Percentiles rank a stretch among this genome's conserved stretches.
Conservation (phyloP, 2,888 invertebrate genomes). For the Eupsilia transversa region DNA sequence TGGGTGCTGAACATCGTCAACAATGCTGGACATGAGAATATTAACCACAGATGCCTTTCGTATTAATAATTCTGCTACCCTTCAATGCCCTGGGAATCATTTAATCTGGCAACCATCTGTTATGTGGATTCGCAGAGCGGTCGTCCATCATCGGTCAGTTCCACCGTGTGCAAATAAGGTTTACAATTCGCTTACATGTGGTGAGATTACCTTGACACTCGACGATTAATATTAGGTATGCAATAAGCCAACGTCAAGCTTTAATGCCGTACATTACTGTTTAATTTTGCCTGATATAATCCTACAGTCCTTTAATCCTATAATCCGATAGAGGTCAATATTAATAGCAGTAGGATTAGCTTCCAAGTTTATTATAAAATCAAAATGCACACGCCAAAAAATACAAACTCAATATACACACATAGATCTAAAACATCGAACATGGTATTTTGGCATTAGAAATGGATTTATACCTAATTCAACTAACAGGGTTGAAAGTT, state of each 20-base stretch:
- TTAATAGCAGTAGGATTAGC: conserved; percentile 16
- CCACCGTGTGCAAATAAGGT: conserved; percentile 24
- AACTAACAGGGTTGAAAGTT: conserved; percentile 26
- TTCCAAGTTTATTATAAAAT: conserved; percentile 19
- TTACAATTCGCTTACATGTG: conserved; percentile 20
- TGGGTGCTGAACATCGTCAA: neutral
- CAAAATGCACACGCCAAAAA: conserved; percentile 12
- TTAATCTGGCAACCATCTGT: conserved; percentile 39
- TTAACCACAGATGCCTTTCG: neutral
- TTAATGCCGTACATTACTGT: conserved; percentile 11
- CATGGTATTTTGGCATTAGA: neutral
- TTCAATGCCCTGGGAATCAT: conserved; percentile 21
- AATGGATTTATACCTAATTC: conserved; percentile 35
- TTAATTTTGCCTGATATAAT: conserved; percentile 29
- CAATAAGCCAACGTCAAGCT: neutral
- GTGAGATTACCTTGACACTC: neutral
- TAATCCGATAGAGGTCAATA: conserved; percentile 15
- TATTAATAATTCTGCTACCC: neutral
- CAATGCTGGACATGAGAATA: neutral
- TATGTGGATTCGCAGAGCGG: neutral
- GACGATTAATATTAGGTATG: neutral
- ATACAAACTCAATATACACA: neutral
- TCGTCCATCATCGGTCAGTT: conserved; percentile 35
- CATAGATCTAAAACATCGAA: conserved; percentile 9
- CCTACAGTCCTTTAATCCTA: neutral